A percentile compares a stretch with the other conserved stretches of the same genome.
Conservation (phyloP, 2,888 invertebrate species). For the Drosophila mettleri region DNA sequence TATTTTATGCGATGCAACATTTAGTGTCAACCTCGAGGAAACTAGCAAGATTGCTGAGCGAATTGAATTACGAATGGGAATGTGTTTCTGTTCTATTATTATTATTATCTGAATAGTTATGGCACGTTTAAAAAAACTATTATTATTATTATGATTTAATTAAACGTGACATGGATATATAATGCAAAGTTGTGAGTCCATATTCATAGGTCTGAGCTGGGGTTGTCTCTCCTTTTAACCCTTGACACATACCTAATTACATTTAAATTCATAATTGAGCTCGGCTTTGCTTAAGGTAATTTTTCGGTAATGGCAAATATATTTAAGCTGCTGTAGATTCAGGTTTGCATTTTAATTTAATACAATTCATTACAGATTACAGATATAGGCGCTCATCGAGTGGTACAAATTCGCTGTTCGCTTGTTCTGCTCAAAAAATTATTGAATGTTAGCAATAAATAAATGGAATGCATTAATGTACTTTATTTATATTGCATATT, state of each 20-base stretch:
- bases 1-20: conserved; percentile 25
- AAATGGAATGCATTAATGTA: too few species aligned
- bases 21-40: conserved; percentile 28
- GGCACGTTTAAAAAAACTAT: background rate
- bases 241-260: background rate
- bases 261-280: background rate
- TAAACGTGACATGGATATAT: background rate
- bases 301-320: background rate
- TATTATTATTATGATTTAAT: background rate
- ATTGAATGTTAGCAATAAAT: too few species aligned
- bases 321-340: background rate
- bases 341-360: background rate
- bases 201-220: background rate
- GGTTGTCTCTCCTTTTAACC: background rate
- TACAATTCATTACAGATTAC: too few species aligned
- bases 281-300: background rate
- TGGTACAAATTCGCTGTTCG: too few species aligned
- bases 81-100: conserved; percentile 7
- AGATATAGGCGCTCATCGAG: too few species aligned
- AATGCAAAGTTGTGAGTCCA: background rate
- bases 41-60: conserved; percentile 10
- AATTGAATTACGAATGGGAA: conserved; percentile 34
- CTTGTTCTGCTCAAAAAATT: too few species aligned
- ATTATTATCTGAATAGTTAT: conserved; percentile 20
- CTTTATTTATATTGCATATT: too few species aligned